Conservation (phyloP, 1,140 invertebrate genomes). For the Drosophila tropicalis region DNA sequence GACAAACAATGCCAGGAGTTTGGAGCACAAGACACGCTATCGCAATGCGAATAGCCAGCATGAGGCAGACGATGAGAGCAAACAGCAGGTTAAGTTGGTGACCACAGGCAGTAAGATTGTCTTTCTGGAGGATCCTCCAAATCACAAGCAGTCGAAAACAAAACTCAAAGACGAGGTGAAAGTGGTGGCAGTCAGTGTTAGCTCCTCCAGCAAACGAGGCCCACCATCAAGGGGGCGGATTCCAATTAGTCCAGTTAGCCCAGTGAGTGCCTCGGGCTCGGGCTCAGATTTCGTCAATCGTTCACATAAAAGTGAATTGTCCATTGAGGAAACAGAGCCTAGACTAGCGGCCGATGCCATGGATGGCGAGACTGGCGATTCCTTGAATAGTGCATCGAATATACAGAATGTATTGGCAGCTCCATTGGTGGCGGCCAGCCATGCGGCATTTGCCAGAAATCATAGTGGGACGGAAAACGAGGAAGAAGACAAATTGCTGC, state of each 20-base stretch:
- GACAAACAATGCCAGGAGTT: conserved; percentile 46
- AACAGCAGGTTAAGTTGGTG: conserved; percentile 68
- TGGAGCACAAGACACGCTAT: conserved; percentile 63
- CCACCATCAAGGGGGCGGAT: neutral
- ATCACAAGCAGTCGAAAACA: conserved; percentile 1
- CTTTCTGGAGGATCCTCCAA: conserved; percentile 72
- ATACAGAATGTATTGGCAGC: conserved; percentile 76
- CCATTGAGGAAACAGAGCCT: conserved; percentile 77
- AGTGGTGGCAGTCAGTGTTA: conserved; percentile 78
- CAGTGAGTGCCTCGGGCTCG: conserved; percentile 36
- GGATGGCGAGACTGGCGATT: conserved; percentile 59
- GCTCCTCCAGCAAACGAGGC: conserved; percentile 71
- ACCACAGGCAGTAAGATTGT: conserved; percentile 81
- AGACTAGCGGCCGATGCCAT: conserved; percentile 54
- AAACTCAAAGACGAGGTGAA: conserved; percentile 72
- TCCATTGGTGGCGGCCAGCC: conserved; percentile 51
- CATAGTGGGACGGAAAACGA: conserved; percentile 29
- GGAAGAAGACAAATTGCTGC: conserved; percentile 59
- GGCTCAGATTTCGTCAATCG: conserved; percentile 74
- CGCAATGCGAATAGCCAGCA: conserved; percentile 55
- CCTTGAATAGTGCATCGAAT: conserved; percentile 74
- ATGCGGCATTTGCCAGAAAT: conserved; percentile 46
- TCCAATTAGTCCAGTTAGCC: conserved; percentile 17
- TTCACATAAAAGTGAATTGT: conserved; percentile 78
- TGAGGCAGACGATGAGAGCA: conserved; percentile 30